Base-by-base conservation (phyloP, 2,888 invertebrate species). In the Lapara coniferarum region DNA sequence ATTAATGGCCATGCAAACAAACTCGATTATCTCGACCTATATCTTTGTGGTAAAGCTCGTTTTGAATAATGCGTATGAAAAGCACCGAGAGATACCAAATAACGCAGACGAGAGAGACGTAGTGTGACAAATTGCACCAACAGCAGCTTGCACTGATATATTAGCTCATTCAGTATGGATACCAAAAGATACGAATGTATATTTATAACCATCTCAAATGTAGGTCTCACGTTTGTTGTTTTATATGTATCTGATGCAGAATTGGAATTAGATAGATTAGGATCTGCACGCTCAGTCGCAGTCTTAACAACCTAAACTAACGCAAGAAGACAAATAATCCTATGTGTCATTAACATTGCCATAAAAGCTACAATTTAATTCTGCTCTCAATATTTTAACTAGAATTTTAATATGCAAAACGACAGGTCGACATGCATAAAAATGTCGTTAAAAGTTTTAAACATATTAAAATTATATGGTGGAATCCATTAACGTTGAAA, bases 151-250 rank as follows among this genome's bases (percentile, higher is more conserved):
- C 71, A 68, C 70, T 71, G 49, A 37, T 58, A 71, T 77, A 75
- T 74, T 76, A 66, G 72, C 72, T 73, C 77, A 75, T 71, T 70
- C 71, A n/a, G 66, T 57, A 37, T 52, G 66, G 49, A 73, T 74
- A 72, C 74, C 73, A 71, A 72, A 74, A 71, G 73, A 72, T 78
- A 73, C 72, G 74, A 71, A 77, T 74, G 73, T 75, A 77, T 78
- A 75, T 79, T 81, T 77, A 78, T 46, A 63, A 63, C 74, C 51
- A 76, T 76, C 73, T 77, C 71, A 74, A 78, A 80, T 76, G 76
- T 82, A 77, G 81, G 80, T 76, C 78, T 79, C 78, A 77, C 77
- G 77, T 81, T 67, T 52, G 66, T 72, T 66, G 72, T 70, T 71
- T 69, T 55, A 71, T 70, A 71, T 73, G 71, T 68, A 69, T 70